Evolutionary conservation across 1,140 invertebrate species (phyloP), one percentile per base, ranked within the genome.

Genomic region (Cotesia vestalis): DNA sequence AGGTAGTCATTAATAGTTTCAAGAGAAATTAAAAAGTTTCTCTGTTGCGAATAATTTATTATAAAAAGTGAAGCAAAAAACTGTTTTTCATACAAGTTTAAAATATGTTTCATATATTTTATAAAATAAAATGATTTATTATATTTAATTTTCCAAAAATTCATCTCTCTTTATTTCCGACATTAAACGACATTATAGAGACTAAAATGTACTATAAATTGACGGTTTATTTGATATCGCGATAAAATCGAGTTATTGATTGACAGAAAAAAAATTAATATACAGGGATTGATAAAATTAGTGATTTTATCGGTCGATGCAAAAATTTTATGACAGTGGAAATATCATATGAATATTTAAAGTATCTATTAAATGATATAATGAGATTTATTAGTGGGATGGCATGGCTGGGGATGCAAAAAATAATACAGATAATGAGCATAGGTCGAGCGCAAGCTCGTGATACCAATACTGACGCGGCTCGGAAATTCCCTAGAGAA

Each of bases 371-470:
- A 6, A 17, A 20, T 14, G 20, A 17, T 57, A 67, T 67, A 67
- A 68, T 68, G 38, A 57, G 63, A 62, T 11, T 36, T 27, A 38
- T 55, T 8, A 46, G 4, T 11, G 17, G 17, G 40, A 66, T n/a
- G 53, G 20, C 55, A 52, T 46, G n/a, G 64, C 9, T 51, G 46
- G 27, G 36, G 34, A 66, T 66, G 63, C 35, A 62, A 34, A 38
- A 68, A 52, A 68, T 70, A 62, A 68, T 66, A 71, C 17, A 67
- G 20, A 68, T 67, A 57, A 61, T 55, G 66, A 70, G 59, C 62
- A 34, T 61, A 63, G 67, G 53, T 69, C 57, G 55, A 36, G n/a
- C 9, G n/a, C 20, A 62, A 62, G 9, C 60, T 38, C 52, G 66
- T 46, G 46, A 52, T 52, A 67, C 66, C 66, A 52, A 67, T 53